A percentile compares a stretch with the other conserved stretches of the same genome.
These are phyloP conservation scores for Dreissena polymorpha DNA, from an alignment of 1,140 invertebrate genomes.

Conservation along the genomic window DNA sequence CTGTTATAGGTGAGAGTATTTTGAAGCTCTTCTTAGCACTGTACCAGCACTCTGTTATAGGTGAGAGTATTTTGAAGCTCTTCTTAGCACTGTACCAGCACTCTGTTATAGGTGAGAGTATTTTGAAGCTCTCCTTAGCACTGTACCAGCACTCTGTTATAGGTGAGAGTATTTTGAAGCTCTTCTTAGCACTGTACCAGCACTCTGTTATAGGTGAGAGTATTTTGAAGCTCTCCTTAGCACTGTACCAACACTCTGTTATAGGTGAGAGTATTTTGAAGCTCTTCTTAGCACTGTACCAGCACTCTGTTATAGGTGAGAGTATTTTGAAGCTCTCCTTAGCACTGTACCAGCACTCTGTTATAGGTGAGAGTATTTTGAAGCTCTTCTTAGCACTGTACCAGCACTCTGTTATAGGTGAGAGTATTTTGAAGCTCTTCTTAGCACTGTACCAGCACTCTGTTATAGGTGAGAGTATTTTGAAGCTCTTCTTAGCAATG, in stretches of 20 bases:
- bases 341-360: slow-evolving; percentile 32
- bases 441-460: slow-evolving; percentile 33
- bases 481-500: slow-evolving; percentile 37
- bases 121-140: slow-evolving; percentile 26
- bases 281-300: slow-evolving; percentile 36
- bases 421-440: slow-evolving; percentile 26
- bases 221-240: slow-evolving; percentile 28
- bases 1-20: slow-evolving; percentile 27
- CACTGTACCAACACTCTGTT: slow-evolving; percentile 32
- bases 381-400: slow-evolving; percentile 39
- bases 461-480: slow-evolving; percentile 26
- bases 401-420: slow-evolving; percentile 15
- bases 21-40: slow-evolving; percentile 32
- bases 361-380: slow-evolving; percentile 30
- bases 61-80: slow-evolving; percentile 28
- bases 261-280: slow-evolving; percentile 30
- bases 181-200: slow-evolving; percentile 34
- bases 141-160: slow-evolving; percentile 32
- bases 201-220: slow-evolving; percentile 32
- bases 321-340: slow-evolving; percentile 28
- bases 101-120: slow-evolving; percentile 29
- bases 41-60: slow-evolving; percentile 30
- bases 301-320: slow-evolving; percentile 23
- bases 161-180: slow-evolving; percentile 28
- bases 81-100: slow-evolving; percentile 34